Conservation (phyloP, 2,888 invertebrate species). For the Ochropleura leucogaster region DNA sequence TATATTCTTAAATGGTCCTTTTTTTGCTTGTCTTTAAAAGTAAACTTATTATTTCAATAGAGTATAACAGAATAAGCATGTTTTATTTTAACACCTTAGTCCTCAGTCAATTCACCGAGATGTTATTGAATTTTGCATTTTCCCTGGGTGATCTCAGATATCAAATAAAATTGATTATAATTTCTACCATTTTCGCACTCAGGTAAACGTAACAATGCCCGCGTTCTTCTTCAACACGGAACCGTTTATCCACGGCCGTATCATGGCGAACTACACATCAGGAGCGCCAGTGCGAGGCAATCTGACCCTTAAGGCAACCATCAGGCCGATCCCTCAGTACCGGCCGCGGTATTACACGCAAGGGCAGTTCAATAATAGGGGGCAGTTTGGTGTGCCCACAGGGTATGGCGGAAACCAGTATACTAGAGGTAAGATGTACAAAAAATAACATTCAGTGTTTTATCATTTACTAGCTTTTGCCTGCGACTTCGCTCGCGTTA, state of each 20-base stretch:
- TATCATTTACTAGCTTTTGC: no score
- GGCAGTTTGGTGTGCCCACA: constrained; percentile 78
- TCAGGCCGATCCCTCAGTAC: constrained; percentile 92
- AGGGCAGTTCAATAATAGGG: constrained; percentile 89
- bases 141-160: no score
- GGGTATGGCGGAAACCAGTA: constrained; percentile 80
- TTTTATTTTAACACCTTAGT: no score
- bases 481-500: no score
- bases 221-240: constrained; percentile 98
- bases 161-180: neutral
- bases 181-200: constrained; percentile 18
- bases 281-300: constrained; percentile 97
- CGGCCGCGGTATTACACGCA: constrained; percentile 84
- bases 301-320: constrained; percentile 95
- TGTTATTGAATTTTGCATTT: no score
- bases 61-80: no score
- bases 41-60: no score
- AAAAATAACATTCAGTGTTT: neutral
- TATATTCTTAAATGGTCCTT: no score
- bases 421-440: constrained; percentile 77
- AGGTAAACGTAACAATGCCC: constrained; percentile 98
- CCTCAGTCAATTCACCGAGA: no score
- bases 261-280: constrained; percentile 98
- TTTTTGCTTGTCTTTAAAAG: no score
- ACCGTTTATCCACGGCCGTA: constrained; percentile 94